Evolutionary conservation across 2,113 vertebrate genomes (phyloP).

Genomic region (Herpetotheres cachinnans): DNA sequence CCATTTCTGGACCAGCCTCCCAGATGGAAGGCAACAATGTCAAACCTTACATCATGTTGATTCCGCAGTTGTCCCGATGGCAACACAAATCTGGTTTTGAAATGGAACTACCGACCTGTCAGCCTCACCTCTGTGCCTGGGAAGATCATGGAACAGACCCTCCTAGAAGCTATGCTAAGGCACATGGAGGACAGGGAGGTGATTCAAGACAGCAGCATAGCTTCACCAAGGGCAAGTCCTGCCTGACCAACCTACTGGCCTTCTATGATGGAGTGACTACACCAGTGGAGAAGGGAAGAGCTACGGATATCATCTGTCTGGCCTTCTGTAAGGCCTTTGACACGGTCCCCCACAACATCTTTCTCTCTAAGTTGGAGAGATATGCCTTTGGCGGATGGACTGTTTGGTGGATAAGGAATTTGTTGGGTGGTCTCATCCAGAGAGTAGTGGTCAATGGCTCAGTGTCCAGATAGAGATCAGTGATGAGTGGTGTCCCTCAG

Average conservation of each 20-base stretch:
- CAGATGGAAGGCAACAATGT: neutral
- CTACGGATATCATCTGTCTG: too few species aligned
- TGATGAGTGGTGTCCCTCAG: neutral
- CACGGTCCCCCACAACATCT: rapidly evolving
- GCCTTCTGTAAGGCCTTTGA: neutral
- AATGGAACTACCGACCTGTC: neutral
- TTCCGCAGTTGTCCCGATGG: neutral
- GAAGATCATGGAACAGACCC: neutral
- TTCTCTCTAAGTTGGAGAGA: neutral
- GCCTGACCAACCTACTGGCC: neutral
- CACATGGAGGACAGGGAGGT: neutral
- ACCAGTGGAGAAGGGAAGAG: neutral
- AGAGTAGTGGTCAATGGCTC: neutral
- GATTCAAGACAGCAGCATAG: neutral
- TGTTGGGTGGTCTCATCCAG: rapidly evolving
- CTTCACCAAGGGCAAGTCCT: neutral
- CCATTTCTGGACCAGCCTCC: neutral
- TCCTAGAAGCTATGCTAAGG: neutral
- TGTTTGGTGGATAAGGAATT: neutral
- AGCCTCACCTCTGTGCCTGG: neutral
- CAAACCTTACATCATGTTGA: neutral
- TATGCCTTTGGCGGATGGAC: neutral
- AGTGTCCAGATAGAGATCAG: neutral
- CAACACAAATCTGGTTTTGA: neutral
- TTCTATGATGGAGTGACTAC: neutral